phyloP scores from a whole-genome alignment of 92 coral and sea anemone species.

The Zoanthus sansibaricus region DNA sequence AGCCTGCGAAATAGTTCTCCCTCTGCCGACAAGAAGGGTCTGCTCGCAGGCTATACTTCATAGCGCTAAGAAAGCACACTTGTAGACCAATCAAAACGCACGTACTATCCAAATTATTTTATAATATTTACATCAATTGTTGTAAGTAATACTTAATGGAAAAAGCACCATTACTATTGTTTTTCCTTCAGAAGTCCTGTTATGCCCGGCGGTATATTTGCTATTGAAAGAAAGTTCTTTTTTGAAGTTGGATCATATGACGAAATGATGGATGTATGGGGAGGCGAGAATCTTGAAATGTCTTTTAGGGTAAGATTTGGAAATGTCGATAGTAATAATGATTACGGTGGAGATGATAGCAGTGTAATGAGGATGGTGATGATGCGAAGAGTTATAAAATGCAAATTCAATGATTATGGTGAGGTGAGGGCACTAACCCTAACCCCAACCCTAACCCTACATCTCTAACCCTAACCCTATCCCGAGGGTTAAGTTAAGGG shows the following conservation, averaged over 20 bases:
- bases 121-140: too few species aligned
- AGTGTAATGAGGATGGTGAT: not conserved
- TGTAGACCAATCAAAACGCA: too few species aligned
- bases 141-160: not conserved
- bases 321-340: not conserved
- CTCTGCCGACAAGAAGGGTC: too few species aligned
- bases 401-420: too few species aligned
- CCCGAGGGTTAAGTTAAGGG: too few species aligned
- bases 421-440: too few species aligned
- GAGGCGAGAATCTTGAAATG: slow-evolving; percentile 92
- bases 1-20: too few species aligned
- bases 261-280: slow-evolving; percentile 92
- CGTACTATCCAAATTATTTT: too few species aligned
- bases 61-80: too few species aligned
- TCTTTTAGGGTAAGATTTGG: slow-evolving; percentile 78
- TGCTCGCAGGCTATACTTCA: too few species aligned
- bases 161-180: not conserved
- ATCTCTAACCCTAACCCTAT: too few species aligned
- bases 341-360: not conserved
- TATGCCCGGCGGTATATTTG: slow-evolving; percentile 90
- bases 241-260: slow-evolving; percentile 91
- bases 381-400: not conserved
- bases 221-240: slow-evolving; percentile 84
- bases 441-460: too few species aligned
- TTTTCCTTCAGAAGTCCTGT: slow-evolving; percentile 76